These are phyloP conservation scores for Elmis aenea DNA, from an alignment of 2,888 invertebrate genomes.

Conservation along the genomic window DNA sequence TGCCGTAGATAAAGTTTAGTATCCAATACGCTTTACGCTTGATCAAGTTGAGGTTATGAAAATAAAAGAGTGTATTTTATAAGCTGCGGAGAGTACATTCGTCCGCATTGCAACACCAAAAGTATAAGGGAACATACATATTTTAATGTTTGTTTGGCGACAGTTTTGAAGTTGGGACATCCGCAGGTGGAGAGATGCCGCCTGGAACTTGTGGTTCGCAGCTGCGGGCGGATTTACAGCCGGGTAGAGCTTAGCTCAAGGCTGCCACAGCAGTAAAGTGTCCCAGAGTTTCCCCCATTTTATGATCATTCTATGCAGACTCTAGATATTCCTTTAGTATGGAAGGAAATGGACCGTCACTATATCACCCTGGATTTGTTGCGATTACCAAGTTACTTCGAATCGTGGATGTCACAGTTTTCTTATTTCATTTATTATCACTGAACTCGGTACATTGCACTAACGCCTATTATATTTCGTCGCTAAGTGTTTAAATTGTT, in stretches of 20 bases:
- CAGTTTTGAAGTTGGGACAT: slow-evolving; percentile 5
- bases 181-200: slow-evolving; percentile 26
- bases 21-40: too few species aligned
- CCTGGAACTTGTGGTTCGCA: slow-evolving; percentile 25
- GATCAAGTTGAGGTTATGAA: too few species aligned
- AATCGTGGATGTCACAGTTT: too few species aligned
- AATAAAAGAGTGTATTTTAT: too few species aligned
- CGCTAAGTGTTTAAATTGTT: too few species aligned
- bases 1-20: too few species aligned
- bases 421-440: too few species aligned
- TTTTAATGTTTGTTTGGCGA: slow-evolving; percentile 15
- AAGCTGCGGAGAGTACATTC: too few species aligned
- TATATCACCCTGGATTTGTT: slow-evolving; percentile 35
- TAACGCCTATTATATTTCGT: too few species aligned
- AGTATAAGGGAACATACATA: slow-evolving; percentile 11
- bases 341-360: slow-evolving; percentile 30
- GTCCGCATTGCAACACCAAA: too few species aligned
- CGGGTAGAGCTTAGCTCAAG: slow-evolving; percentile 36
- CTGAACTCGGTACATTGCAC: too few species aligned
- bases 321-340: slow-evolving; percentile 29
- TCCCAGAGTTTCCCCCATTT: slow-evolving; percentile 33
- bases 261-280: slow-evolving; percentile 35
- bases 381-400: slow-evolving; percentile 30
- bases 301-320: slow-evolving; percentile 36
- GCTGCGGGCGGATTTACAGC: slow-evolving; percentile 37